Conservation (phyloP, 2,888 invertebrate species). For the Boloria selene region DNA sequence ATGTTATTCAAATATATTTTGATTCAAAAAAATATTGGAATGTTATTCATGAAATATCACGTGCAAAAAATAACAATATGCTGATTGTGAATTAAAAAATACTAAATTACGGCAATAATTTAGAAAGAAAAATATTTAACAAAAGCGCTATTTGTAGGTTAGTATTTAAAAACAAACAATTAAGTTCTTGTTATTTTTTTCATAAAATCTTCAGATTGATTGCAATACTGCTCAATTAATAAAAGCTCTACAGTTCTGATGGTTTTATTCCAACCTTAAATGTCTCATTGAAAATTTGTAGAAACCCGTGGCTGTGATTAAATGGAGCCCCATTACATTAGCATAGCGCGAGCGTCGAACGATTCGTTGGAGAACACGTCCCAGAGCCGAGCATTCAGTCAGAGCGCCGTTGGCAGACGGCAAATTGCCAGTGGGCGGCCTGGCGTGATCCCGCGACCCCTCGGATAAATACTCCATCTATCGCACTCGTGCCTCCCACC, state of each 20-base stretch:
- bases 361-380: slow-evolving; percentile 73
- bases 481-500: slow-evolving; percentile 43
- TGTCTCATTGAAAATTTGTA: slow-evolving; percentile 76
- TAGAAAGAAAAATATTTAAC: too few relatives aligned
- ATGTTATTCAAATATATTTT: not conserved
- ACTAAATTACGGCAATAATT: too few relatives aligned
- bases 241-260: slow-evolving; percentile 47
- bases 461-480: slow-evolving; percentile 69
- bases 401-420: slow-evolving; percentile 62
- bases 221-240: too few relatives aligned
- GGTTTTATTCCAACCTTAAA: slow-evolving; percentile 67
- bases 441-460: slow-evolving; percentile 73
- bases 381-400: slow-evolving; percentile 55
- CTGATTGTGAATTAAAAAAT: too few relatives aligned
- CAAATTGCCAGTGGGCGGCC: slow-evolving; percentile 76
- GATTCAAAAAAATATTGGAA: too few relatives aligned
- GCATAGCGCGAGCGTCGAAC: slow-evolving; percentile 64
- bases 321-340: slow-evolving; percentile 78
- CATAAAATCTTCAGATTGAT: too few relatives aligned
- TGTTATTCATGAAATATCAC: too few relatives aligned
- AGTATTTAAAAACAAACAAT: too few relatives aligned
- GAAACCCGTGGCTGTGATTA: slow-evolving; percentile 75
- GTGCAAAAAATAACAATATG: too few relatives aligned
- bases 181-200: too few relatives aligned
- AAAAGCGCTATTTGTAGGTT: too few relatives aligned